phyloP scores from a whole-genome alignment of 2,797 vertebrate species.

The Galaxias olidus region DNA sequence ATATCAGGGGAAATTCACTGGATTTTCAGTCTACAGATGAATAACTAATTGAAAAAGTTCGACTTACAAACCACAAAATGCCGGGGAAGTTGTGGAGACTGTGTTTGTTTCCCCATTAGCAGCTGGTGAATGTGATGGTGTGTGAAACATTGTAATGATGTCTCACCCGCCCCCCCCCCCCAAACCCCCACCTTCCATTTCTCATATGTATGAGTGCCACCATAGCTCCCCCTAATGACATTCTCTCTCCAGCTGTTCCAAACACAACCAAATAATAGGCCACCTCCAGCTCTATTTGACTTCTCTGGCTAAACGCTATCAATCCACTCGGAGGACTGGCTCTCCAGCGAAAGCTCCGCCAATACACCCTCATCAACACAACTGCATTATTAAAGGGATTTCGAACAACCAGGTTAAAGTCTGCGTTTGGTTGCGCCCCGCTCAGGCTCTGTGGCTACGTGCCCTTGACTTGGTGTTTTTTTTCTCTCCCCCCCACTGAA shows the following conservation, averaged over 20 bases:
- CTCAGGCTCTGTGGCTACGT: constrained; percentile 52
- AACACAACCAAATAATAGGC: constrained; percentile 37
- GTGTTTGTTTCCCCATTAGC: constrained; percentile 1
- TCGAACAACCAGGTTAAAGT: constrained; percentile 52
- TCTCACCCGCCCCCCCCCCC: background rate
- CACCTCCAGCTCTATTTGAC: constrained; percentile 40
- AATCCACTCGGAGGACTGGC: constrained; percentile 33
- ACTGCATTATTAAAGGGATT: constrained; percentile 55
- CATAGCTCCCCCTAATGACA: constrained; percentile 21
- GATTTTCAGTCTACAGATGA: background rate
- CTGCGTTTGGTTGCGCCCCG: constrained; percentile 53
- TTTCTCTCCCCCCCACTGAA: constrained; percentile 61
- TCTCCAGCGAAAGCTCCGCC: constrained; percentile 27
- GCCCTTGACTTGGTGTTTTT: constrained; percentile 69
- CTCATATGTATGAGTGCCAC: constrained; percentile 17
- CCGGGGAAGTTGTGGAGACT: background rate
- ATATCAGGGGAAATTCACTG: constrained; percentile 15
- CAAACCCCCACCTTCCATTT: background rate
- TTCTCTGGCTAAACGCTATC: constrained; percentile 34
- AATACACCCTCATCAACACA: constrained; percentile 43
- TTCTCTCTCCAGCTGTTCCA: constrained; percentile 31
- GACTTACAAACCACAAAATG: background rate
- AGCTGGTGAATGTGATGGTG: constrained; percentile 2
- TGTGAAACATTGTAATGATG: constrained; percentile 14
- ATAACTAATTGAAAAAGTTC: constrained; percentile 11